Conservation (phyloP, 2,113 vertebrate species). For the Thoracochromis brauschi region DNA sequence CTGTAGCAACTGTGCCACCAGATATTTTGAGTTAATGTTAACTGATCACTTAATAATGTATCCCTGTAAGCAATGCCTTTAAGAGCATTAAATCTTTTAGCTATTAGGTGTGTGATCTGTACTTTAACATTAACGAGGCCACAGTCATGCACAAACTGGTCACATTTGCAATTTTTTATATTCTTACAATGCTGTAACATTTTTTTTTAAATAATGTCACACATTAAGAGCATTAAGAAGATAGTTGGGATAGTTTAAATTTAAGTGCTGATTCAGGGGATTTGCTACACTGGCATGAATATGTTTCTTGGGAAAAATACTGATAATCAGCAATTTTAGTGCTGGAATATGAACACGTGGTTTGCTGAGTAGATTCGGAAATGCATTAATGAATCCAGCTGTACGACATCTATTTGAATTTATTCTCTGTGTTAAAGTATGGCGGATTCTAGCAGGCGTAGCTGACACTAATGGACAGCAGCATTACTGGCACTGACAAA, state of each 20-base stretch:
- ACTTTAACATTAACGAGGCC: background rate
- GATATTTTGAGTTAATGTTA: background rate
- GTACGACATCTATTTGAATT: background rate
- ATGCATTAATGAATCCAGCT: background rate
- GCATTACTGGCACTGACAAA: background rate
- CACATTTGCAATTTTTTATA: background rate
- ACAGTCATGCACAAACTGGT: background rate
- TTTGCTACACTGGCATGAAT: background rate
- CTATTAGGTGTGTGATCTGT: background rate
- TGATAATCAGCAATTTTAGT: background rate
- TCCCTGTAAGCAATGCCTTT: background rate
- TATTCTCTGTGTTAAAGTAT: background rate
- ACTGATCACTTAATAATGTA: background rate
- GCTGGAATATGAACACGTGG: background rate
- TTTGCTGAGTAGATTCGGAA: background rate
- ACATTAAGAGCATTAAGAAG: background rate
- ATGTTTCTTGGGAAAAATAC: background rate
- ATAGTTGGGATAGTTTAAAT: background rate
- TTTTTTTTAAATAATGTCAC: fast-evolving
- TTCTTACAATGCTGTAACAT: background rate
- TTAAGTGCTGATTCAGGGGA: background rate
- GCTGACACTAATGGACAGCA: background rate
- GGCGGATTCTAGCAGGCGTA: background rate
- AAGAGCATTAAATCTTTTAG: background rate
- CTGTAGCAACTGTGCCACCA: background rate